phyloP scores from a whole-genome alignment of 1,140 invertebrate species.

The Dendroctonus ponderosae region DNA sequence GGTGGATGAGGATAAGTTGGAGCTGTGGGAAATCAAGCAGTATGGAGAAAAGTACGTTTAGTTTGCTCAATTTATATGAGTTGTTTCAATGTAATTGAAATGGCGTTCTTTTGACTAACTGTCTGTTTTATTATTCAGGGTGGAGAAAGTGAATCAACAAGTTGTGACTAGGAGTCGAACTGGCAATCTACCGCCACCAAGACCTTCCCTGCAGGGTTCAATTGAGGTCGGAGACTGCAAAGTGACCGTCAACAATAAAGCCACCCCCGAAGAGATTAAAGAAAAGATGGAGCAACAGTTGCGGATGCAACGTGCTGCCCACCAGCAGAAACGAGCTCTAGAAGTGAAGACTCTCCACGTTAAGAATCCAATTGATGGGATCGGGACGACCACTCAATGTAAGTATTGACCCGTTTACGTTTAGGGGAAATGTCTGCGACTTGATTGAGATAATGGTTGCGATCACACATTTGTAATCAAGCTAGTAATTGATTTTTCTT shows the following conservation, averaged over 20 bases:
- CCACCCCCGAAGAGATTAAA: slow-evolving; percentile 77
- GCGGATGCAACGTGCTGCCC: slow-evolving; percentile 78
- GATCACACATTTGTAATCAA: slow-evolving; percentile 1
- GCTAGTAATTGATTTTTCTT: slow-evolving; percentile 29
- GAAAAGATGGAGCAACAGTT: slow-evolving; percentile 90
- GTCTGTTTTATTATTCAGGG: slow-evolving; percentile 46
- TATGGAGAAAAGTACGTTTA: slow-evolving; percentile 77
- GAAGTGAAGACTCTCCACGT: slow-evolving; percentile 57
- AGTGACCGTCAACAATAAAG: slow-evolving; percentile 57
- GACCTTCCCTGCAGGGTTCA: slow-evolving; percentile 44
- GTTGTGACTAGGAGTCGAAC: slow-evolving; percentile 74
- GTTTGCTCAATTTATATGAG: neutral
- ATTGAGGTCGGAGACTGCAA: slow-evolving; percentile 34
- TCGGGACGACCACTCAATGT: slow-evolving; percentile 55
- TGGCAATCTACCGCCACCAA: slow-evolving; percentile 62
- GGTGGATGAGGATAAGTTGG: slow-evolving; percentile 94
- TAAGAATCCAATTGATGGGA: slow-evolving; percentile 53
- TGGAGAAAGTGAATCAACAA: slow-evolving; percentile 65
- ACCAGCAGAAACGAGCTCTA: slow-evolving; percentile 78
- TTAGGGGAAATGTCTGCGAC: neutral
- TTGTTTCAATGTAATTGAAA: neutral
- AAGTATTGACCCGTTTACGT: slow-evolving; percentile 38
- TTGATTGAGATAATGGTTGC: neutral
- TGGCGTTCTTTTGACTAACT: neutral
- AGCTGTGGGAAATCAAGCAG: slow-evolving; percentile 95